Base-by-base conservation (phyloP, 1,140 invertebrate genomes). In the Neodiprion pinetum region DNA sequence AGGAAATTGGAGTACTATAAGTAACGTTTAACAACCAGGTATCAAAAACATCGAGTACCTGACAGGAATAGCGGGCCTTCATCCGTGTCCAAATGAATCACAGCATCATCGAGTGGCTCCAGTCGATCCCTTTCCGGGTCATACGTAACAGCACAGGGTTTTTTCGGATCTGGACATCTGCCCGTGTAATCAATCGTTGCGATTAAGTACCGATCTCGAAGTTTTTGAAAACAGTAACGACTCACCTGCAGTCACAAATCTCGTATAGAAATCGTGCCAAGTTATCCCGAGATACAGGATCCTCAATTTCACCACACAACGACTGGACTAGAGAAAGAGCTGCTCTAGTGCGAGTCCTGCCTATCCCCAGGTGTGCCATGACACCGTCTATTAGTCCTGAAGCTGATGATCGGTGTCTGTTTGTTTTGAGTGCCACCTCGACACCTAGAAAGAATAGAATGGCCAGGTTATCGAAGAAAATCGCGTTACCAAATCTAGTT, bases 81-180 rank as follows among this genome's bases (percentile, higher is more conserved):
- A 11, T 88, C 85, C 0, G 80, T 86, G 1, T 75, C 12, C 0
- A 83, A 74, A 0, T 79, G 81, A 14, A 77, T 72, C 14, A 75
- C 70, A 14, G 78, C 75, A 14, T 82, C 79, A 0, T 50, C 74
- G 17, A 83, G 84, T 3, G 78, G 77, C 75, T 88, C 83, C 1
- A 89, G 21, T 61, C 80, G 77, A 79, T 88, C 87, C 3, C 78
- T 82, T n/a, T 82, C 77, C 21, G 69, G 23, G 48, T 88, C 85
- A 48, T 88, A 88, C 1, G 86, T 9, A 7, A 87, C 81, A 4
- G 78, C 83, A 12, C 75, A 82, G 11, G 88, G 87, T 65, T 83
- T 82, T 28, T 85, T 75, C 1, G 79, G 80, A 78, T 88, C 82
- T 14, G 88, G 88, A 80, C 87, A 87, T 80, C 87, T 88, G 49